Evolutionary conservation across 2,888 invertebrate species (phyloP).

Genomic region (Oscheius sp.): DNA sequence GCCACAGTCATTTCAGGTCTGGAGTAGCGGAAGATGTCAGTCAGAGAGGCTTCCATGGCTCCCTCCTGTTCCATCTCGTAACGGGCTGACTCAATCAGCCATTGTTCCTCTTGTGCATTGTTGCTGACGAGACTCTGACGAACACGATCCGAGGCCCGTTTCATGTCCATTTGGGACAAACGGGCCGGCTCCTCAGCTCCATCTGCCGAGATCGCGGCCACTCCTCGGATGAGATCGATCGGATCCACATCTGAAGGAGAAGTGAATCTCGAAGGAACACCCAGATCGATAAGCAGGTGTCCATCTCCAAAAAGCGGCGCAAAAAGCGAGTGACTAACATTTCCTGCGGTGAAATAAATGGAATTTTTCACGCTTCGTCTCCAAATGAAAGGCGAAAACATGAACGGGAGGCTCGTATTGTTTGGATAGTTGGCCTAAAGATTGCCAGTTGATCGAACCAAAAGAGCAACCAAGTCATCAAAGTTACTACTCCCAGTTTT

Average conservation of each 20-base stretch:
- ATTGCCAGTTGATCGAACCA: too few species aligned
- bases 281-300: slow-evolving; percentile 1
- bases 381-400: slow-evolving; percentile 7
- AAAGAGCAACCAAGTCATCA: too few species aligned
- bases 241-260: slow-evolving; percentile 45
- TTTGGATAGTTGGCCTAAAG: slow-evolving; percentile 22
- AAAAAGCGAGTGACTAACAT: slow-evolving; percentile 17
- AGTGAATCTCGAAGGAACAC: neutral
- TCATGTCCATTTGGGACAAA: slow-evolving; percentile 22
- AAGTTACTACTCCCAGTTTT: too few species aligned
- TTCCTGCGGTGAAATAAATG: slow-evolving; percentile 1
- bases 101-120: slow-evolving; percentile 50
- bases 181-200: slow-evolving; percentile 41
- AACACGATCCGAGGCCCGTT: slow-evolving; percentile 50
- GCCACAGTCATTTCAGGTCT: slow-evolving; percentile 54
- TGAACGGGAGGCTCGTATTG: slow-evolving; percentile 24
- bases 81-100: slow-evolving; percentile 54
- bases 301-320: neutral
- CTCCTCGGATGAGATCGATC: slow-evolving; percentile 41
- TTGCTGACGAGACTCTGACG: slow-evolving; percentile 56
- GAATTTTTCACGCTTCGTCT: slow-evolving; percentile 3
- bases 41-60: slow-evolving; percentile 56
- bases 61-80: slow-evolving; percentile 63
- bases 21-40: slow-evolving; percentile 62
- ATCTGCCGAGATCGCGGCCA: slow-evolving; percentile 39